These are phyloP conservation scores for Onthophagus taurus DNA, from an alignment of 1,140 invertebrate genomes.

Conservation along the genomic window DNA sequence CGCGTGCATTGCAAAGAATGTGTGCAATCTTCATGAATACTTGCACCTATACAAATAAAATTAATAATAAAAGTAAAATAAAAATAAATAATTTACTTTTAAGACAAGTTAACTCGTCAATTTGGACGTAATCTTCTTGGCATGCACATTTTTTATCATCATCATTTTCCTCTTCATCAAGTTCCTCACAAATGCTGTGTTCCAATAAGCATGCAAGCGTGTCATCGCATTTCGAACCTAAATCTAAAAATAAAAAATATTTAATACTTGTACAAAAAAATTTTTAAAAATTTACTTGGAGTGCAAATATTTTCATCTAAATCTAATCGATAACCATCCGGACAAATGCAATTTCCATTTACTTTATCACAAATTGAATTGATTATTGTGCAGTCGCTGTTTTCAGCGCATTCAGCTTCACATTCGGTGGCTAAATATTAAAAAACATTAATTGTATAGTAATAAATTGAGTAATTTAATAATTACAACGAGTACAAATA, in stretches of 20 bases:
- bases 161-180: too few relatives aligned
- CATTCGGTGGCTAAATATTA: not conserved
- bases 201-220: not conserved
- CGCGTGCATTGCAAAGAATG: too few relatives aligned
- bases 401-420: not conserved
- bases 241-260: not conserved
- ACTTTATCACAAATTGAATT: conserved; percentile 1
- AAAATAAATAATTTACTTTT: not conserved
- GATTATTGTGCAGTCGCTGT: not conserved
- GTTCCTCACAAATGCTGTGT: not conserved
- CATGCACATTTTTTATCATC: not conserved
- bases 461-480: not conserved
- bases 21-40: not conserved
- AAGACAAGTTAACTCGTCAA: not conserved
- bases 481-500: not conserved
- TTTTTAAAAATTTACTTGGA: conserved; percentile 2
- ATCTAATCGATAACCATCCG: not conserved
- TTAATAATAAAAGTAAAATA: not conserved
- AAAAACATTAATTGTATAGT: not conserved
- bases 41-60: not conserved
- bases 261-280: not conserved
- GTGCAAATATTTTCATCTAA: not conserved
- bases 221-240: not conserved
- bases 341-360: not conserved
- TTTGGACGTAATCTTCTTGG: not conserved